Conservation (phyloP, 92 coral and sea anemone species). For the Micromussa lordhowensis region DNA sequence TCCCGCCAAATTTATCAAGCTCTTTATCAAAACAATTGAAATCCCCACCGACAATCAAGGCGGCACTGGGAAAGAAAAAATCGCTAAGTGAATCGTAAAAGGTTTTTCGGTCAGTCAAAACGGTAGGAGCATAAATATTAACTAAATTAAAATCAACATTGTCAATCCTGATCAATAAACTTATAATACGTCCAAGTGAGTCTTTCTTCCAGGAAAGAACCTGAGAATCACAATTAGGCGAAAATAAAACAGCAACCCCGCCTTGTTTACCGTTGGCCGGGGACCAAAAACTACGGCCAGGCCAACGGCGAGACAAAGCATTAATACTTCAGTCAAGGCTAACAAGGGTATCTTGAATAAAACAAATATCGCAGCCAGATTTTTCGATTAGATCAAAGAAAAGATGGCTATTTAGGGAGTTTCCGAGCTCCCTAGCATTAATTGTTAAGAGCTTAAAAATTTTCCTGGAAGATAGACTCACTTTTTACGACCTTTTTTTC, state of each 20-base stretch:
- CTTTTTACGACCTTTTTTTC: no score
- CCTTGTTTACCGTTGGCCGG: conserved; percentile 15
- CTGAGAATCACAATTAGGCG: neutral
- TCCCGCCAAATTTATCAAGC: conserved; percentile 37
- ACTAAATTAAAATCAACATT: conserved; percentile 9
- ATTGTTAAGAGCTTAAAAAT: neutral
- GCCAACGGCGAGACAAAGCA: neutral
- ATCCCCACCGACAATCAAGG: conserved; percentile 36
- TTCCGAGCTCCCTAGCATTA: conserved; percentile 1
- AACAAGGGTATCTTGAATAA: conserved; percentile 22
- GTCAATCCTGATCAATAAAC: neutral
- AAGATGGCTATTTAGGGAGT: neutral
- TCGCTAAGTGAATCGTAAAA: no score
- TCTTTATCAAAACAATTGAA: neutral
- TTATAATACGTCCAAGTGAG: conserved; percentile 1
- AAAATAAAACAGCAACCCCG: no score
- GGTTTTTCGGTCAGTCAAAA: conserved; percentile 19
- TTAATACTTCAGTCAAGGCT: neutral
- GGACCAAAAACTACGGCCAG: conserved; percentile 21
- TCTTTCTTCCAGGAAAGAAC: neutral
- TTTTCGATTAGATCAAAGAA: neutral
- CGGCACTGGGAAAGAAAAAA: no score
- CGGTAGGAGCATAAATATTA: conserved; percentile 45
- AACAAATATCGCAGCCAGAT: neutral
- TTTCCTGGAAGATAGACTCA: neutral